Evolutionary conservation across 2,113 vertebrate species (phyloP).

Genomic region (Pristiophorus japonicus): DNA sequence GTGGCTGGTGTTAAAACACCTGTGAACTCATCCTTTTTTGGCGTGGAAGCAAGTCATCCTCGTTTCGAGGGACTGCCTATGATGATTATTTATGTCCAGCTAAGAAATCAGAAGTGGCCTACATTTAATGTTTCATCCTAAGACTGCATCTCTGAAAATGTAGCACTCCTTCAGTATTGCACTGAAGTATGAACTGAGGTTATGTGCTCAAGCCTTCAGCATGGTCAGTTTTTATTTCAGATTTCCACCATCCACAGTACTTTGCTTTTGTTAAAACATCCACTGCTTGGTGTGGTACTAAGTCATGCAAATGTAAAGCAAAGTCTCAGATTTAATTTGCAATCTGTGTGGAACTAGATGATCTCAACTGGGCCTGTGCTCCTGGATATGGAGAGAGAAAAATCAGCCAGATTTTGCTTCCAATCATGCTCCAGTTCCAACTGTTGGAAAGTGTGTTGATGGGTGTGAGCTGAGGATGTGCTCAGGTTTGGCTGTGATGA

Average conservation of each 20-base stretch:
- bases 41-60: too few relatives aligned
- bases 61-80: too few relatives aligned
- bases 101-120: background rate
- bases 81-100: background rate
- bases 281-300: too few relatives aligned
- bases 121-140: background rate
- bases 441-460: background rate
- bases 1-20: too few relatives aligned
- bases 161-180: too few relatives aligned
- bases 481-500: background rate
- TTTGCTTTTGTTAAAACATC: background rate
- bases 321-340: background rate
- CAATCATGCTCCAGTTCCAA: background rate
- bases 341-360: background rate
- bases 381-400: background rate
- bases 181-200: background rate
- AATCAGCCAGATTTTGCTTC: background rate
- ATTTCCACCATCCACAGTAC: background rate
- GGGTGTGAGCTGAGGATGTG: background rate
- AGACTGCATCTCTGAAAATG: background rate
- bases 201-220: background rate
- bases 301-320: too few relatives aligned
- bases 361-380: background rate
- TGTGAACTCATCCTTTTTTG: too few relatives aligned
- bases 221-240: background rate